Evolutionary conservation across 2,113 vertebrate species (phyloP).

Genomic region (Pelobates fuscus): DNA sequence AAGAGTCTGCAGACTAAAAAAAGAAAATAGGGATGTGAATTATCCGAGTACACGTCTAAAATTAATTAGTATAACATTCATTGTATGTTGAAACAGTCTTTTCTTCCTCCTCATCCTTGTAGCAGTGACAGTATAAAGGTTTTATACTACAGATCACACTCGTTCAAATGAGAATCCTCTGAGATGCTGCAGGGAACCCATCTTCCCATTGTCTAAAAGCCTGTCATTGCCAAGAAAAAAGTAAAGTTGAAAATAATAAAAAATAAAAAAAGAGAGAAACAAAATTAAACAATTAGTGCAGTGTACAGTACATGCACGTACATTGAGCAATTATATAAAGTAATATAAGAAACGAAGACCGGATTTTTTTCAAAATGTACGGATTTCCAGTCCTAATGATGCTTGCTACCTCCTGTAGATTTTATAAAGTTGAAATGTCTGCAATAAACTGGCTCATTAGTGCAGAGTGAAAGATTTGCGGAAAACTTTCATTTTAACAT

Average conservation of each 20-base stretch:
- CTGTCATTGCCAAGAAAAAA: background rate
- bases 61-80: conserved; percentile 21
- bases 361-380: conserved; percentile 33
- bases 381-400: conserved; percentile 57
- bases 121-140: background rate
- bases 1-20: background rate
- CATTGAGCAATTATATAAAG: conserved; percentile 25
- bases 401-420: conserved; percentile 54
- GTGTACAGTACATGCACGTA: background rate
- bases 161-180: too few species aligned
- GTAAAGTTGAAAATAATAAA: too few species aligned
- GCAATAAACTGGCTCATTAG: conserved; percentile 48
- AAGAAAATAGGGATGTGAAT: background rate
- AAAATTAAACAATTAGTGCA: background rate
- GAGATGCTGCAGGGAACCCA: conserved; percentile 6
- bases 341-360: conserved; percentile 31
- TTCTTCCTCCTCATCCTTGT: background rate
- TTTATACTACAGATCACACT: background rate
- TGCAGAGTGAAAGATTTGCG: conserved; percentile 28
- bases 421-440: conserved; percentile 39
- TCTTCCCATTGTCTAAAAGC: background rate
- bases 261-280: background rate
- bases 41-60: background rate
- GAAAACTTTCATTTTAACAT: conserved; percentile 13
- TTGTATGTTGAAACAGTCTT: background rate